Base-by-base conservation (phyloP, 2,888 invertebrate species). In the Drosophila differens region DNA sequence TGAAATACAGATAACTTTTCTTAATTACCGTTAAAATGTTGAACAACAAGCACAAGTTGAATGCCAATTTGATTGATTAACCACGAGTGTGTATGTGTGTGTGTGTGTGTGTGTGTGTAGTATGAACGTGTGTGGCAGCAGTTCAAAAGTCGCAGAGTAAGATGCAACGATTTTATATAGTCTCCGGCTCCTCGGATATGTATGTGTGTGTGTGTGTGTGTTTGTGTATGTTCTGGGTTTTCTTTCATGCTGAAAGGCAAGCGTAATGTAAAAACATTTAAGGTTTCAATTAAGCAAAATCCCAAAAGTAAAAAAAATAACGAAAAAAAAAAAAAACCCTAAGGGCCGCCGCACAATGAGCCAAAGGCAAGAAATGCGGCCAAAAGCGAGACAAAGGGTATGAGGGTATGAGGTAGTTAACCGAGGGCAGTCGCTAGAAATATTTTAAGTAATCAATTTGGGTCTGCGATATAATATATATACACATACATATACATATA, bases 271-370 rank as follows among this genome's bases (percentile, higher is more conserved):
- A 88, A 88, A 89, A 87, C 90, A 88, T 89, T 87, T 81, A 89
- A 87, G 87, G 90, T 79, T 87, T 87, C 90, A 87, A 87, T 87
- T 87, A 88, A 85, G 80, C 80, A 74, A 83, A 87, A 79, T 81
- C 83, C 84, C 74, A 78, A 79, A 65, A 37, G 72, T 61, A 61
- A 52, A 47, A 19, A 22, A 32, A 33, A 39, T 19, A 19, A 66
- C 54, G 61, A 55, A 71, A 67, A 51, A 41, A 66, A 70, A 70
- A 74, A 59, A 64, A 75, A 65, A 61, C 44, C 69, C 68, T 28
- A 73, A 78, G 54, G 60, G 60, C 47, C 57, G 52, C 58, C 66
- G 61, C 55, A 74, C 71, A 77, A 70, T 70, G 57, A 52, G 68
- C 39, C 6, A 30, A 44, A 28, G 51, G 28, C n/a, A 53, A 52